Evolutionary conservation across 2,113 vertebrate genomes (phyloP), one percentile per base, ranked within the genome.

Genomic region (Lophochroa leadbeateri): DNA sequence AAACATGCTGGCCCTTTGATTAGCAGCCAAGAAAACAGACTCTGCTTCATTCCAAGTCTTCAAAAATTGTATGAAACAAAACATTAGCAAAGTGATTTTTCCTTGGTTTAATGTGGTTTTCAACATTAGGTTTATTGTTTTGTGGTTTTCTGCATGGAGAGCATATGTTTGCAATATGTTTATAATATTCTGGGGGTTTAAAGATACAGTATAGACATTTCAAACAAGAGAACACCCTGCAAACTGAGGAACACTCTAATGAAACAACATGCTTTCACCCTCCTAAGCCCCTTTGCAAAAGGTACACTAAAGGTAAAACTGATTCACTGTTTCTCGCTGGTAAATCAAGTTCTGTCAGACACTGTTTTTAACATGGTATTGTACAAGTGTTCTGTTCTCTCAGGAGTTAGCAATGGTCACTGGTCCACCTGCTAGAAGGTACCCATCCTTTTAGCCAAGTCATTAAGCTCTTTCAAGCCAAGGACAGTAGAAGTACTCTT

Each of bases 151-250:
- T 94, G 88, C 53, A 77, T 92, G 84, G 80, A 94, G 81, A 94
- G 96, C 98, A 98, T 98, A 95, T 98, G 98, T 87, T 97, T 86
- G 86, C 98, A 98, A 98, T 96, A 98, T 98, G 98, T 97, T 92
- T 79, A 92, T 84, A 96, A 82, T 84, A 69, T 93, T 71, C 58
- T 17, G 43, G 47, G 65, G 4, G 39, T 86, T 95, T 96, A 90
- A 96, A 96, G 94, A 64, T 92, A 95, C 57, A 92, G 85, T 31
- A 63, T 23, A 55, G 65, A 31, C 8, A 67, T 78, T 80, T 27
- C 8, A 57, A 79, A 77, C 31, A 27, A 53, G 25, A 92, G 9
- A 90, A 90, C 80, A 9, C 8, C 17, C 37, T 78, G 39, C 13
- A 81, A 74, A 77, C 5, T 41, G 41, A 90, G 46, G 19, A 77